A percentile compares a stretch with the other conserved stretches of the same genome.
phyloP scores from a whole-genome alignment of 1,140 invertebrate genomes.

The Anastrepha obliqua region DNA sequence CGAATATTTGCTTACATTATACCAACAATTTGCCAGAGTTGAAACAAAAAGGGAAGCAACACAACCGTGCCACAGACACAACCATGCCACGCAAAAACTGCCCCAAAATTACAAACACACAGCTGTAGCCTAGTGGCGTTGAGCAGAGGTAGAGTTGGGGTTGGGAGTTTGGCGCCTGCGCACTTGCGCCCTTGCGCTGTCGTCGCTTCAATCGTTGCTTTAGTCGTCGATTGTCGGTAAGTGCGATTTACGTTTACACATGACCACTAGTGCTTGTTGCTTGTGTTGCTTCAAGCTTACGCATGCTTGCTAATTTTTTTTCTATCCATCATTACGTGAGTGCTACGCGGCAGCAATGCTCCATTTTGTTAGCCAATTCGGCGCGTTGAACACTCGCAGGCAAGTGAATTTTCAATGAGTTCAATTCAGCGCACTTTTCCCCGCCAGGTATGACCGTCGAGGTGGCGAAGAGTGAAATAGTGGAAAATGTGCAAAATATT shows the following conservation, averaged over 20 bases:
- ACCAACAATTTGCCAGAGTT: slow-evolving; percentile 36
- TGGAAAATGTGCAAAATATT: neutral
- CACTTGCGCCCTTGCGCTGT: neutral
- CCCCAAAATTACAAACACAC: neutral
- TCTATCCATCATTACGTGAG: neutral
- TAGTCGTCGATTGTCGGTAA: neutral
- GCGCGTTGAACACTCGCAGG: neutral
- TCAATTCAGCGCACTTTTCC: neutral
- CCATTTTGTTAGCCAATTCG: slow-evolving; percentile 30
- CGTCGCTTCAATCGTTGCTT: neutral
- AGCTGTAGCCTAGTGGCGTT: neutral
- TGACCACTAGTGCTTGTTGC: neutral
- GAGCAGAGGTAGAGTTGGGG: neutral
- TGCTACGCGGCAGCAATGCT: neutral
- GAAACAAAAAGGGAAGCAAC: slow-evolving; percentile 11
- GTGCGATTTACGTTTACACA: neutral
- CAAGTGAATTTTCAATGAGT: neutral
- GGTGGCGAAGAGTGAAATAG: neutral
- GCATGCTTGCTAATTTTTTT: neutral
- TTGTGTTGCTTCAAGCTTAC: neutral
- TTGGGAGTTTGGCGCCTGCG: slow-evolving; percentile 11
- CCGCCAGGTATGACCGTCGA: neutral
- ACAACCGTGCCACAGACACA: neutral
- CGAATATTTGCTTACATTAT: neutral
- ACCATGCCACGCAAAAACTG: slow-evolving; percentile 4